Evolutionary conservation across 2,113 vertebrate species (phyloP).

Genomic region (Nesoenas mayeri): DNA sequence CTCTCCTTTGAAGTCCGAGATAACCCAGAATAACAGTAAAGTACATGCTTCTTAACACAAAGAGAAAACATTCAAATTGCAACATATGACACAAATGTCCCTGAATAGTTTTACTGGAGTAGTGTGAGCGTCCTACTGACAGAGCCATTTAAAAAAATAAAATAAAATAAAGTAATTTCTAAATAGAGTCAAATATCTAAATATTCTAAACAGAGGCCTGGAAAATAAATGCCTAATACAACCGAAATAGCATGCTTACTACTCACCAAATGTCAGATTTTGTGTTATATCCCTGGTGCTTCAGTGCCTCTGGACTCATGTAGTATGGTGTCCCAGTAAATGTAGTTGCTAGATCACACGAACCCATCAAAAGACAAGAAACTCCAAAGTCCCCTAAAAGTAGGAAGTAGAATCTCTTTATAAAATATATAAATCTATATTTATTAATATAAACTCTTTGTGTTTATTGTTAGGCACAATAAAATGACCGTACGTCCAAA

Average conservation of each 20-base stretch:
- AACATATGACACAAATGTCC: neutral
- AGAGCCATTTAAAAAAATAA: neutral
- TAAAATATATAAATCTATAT: neutral
- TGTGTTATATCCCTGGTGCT: conserved; percentile 84
- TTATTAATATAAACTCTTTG: neutral
- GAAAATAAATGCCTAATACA: neutral
- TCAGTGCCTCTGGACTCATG: conserved; percentile 88
- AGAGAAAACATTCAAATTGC: neutral
- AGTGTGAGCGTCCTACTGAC: neutral
- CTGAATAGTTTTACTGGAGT: neutral
- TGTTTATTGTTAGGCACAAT: neutral
- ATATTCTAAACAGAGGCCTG: neutral
- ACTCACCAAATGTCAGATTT: conserved; percentile 91
- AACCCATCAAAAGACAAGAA: conserved; percentile 85
- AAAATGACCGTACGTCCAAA: neutral
- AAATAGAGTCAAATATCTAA: neutral
- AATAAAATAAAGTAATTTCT: neutral
- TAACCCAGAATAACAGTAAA: neutral
- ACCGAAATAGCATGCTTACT: neutral
- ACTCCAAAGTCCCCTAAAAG: conserved; percentile 89
- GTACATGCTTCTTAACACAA: neutral
- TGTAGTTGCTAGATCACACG: conserved; percentile 87
- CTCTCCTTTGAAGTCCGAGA: neutral
- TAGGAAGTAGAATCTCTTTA: neutral
- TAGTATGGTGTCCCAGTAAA: conserved; percentile 87